phyloP scores from a whole-genome alignment of 2,888 invertebrate species.

The Epistrophe grossulariae region DNA sequence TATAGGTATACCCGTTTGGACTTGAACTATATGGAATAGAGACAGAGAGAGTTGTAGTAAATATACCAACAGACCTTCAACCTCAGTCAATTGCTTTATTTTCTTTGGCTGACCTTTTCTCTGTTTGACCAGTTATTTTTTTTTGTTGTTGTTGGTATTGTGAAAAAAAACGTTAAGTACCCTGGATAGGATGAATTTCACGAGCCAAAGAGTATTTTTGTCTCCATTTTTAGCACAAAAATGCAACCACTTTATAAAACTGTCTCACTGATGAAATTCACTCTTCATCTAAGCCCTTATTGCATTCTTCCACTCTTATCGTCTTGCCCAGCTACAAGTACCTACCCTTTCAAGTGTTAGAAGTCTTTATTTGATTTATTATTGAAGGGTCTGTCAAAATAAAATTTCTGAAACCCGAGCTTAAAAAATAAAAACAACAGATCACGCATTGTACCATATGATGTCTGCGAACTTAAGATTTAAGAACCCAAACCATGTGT shows the following conservation, averaged over 20 bases:
- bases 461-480: not conserved
- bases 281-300: not conserved
- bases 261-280: slow-evolving; percentile 11
- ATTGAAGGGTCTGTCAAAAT: slow-evolving; percentile 39
- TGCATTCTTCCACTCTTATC: not conserved
- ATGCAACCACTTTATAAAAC: not conserved
- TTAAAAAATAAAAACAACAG: not conserved
- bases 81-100: slow-evolving; percentile 20
- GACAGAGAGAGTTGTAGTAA: slow-evolving; percentile 9
- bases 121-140: slow-evolving; percentile 20
- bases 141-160: slow-evolving; percentile 10
- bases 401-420: slow-evolving; percentile 12
- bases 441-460: not conserved
- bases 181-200: not conserved
- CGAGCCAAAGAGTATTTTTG: not conserved
- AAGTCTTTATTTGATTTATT: slow-evolving; percentile 49
- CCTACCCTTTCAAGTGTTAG: not conserved
- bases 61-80: slow-evolving; percentile 45
- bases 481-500: slow-evolving; percentile 11
- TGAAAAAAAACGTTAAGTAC: not conserved
- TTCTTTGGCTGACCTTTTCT: slow-evolving; percentile 38
- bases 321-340: not conserved
- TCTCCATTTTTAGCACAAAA: not conserved
- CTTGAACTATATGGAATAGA: slow-evolving; percentile 13
- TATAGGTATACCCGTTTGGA: not conserved